Conservation (phyloP, 2,113 vertebrate species). For the Myxocyprinus asiaticus region DNA sequence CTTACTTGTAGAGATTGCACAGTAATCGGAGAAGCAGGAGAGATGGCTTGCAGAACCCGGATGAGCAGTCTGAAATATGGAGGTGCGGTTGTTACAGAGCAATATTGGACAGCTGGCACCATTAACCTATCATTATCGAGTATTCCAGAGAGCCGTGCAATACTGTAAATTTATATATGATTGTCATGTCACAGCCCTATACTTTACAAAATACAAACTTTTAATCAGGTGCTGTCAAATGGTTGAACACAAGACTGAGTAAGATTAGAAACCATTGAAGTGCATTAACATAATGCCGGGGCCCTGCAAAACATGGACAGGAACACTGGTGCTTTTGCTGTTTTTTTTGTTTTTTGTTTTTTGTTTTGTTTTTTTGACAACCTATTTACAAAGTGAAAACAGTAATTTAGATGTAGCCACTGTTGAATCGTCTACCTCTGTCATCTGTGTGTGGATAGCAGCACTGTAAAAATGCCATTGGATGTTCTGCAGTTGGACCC, state of each 20-base stretch:
- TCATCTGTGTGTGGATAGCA: neutral
- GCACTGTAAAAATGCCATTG: neutral
- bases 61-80: too few species aligned
- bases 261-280: constrained; percentile 22
- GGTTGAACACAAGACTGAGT: constrained; percentile 5
- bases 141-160: too few species aligned
- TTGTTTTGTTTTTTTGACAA: constrained; percentile 1
- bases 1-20: too few species aligned
- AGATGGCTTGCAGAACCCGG: too few species aligned
- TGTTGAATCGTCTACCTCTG: neutral
- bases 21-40: too few species aligned
- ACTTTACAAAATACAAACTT: too few species aligned
- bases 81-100: too few species aligned
- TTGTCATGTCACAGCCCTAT: too few species aligned
- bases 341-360: constrained; percentile 5
- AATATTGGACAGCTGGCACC: too few species aligned
- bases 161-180: too few species aligned
- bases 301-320: constrained; percentile 20
- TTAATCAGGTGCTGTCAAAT: too few species aligned
- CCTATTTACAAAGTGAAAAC: constrained; percentile 23
- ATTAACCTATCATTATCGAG: too few species aligned
- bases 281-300: constrained; percentile 35
- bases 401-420: neutral
- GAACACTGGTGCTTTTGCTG: neutral
- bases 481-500: neutral